phyloP scores from a whole-genome alignment of 2,888 invertebrate species.

The Drosophila kambysellisi region DNA sequence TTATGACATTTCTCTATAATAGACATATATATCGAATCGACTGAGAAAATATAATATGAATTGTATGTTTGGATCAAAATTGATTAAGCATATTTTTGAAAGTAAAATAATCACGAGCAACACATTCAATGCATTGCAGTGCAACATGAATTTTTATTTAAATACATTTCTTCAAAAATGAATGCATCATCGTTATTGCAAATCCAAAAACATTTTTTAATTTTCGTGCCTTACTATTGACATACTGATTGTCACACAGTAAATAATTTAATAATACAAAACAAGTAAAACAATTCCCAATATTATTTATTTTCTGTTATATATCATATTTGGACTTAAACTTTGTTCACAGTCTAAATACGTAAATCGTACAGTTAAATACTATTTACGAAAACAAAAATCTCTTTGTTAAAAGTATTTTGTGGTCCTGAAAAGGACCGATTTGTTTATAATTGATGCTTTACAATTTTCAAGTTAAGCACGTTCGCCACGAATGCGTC shows the following conservation, averaged over 20 bases:
- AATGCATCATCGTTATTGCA: background rate
- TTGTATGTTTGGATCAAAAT: background rate
- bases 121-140: background rate
- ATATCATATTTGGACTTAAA: background rate
- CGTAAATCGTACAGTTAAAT: background rate
- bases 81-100: background rate
- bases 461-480: slow-evolving; percentile 87
- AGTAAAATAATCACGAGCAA: background rate
- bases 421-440: slow-evolving; percentile 54
- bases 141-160: background rate
- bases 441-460: slow-evolving; percentile 21
- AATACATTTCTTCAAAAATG: background rate
- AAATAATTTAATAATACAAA: background rate
- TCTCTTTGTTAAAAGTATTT: slow-evolving; percentile 17
- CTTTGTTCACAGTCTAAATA: background rate
- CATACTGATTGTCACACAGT: background rate
- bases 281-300: background rate
- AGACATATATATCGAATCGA: background rate
- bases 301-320: background rate
- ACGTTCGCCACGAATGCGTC: too few species aligned
- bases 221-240: background rate
- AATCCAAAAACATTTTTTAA: background rate
- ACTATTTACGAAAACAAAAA: slow-evolving; percentile 16
- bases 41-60: background rate
- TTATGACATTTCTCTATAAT: background rate